phyloP scores from a whole-genome alignment of 1,140 invertebrate species.

The Pteromalus puparum region DNA sequence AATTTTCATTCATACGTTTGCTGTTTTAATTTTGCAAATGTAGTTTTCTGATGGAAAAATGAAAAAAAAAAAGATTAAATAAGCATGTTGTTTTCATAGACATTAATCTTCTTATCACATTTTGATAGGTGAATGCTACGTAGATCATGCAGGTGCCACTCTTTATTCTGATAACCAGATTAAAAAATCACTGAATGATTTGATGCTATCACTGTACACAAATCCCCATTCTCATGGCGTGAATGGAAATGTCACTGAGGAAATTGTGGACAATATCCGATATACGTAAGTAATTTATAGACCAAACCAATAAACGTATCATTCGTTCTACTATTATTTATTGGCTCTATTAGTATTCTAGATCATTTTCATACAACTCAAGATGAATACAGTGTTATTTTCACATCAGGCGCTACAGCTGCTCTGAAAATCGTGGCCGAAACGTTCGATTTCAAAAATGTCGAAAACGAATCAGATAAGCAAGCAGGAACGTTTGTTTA shows the following conservation, averaged over 20 bases:
- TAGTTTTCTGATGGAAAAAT: not conserved
- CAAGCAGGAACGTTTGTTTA: conserved; percentile 84
- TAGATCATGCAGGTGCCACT: conserved; percentile 94
- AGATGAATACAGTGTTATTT: conserved; percentile 91
- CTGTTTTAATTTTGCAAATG: not conserved
- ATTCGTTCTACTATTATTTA: conserved; percentile 10
- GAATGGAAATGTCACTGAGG: conserved; percentile 84
- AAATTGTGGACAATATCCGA: conserved; percentile 88
- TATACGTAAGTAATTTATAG: conserved; percentile 77
- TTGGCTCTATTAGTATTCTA: conserved; percentile 80
- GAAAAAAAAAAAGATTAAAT: not conserved
- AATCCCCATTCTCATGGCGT: conserved; percentile 89
- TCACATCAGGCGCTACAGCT: conserved; percentile 92
- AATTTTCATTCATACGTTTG: not conserved
- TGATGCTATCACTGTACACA: conserved; percentile 84
- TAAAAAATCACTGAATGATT: conserved; percentile 79
- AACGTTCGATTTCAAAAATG: conserved; percentile 81
- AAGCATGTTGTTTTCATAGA: conserved; percentile 1
- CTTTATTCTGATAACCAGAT: conserved; percentile 88
- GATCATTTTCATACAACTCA: conserved; percentile 88
- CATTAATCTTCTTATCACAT: not conserved
- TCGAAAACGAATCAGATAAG: conserved; percentile 53
- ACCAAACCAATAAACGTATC: conserved; percentile 10
- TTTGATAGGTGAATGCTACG: conserved; percentile 84
- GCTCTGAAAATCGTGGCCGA: conserved; percentile 90